Conservation (phyloP, 2,797 vertebrate genomes). For the Enteromius trimaculatus region DNA sequence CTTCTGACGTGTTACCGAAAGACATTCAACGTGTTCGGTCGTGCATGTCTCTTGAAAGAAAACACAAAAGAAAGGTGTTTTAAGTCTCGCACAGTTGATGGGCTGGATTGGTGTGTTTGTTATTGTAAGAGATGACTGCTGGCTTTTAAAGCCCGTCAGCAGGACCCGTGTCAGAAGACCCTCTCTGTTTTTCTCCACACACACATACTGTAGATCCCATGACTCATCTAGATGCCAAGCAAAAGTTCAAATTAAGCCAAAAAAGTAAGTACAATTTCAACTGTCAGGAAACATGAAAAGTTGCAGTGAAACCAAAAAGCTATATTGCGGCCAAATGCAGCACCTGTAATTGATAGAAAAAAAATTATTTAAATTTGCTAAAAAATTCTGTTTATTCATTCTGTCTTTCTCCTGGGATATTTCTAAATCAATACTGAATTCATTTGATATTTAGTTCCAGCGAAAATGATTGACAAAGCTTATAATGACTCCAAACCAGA, state of each 20-base stretch:
- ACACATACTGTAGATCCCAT: conserved; percentile 4
- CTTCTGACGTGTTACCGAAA: conserved; percentile 49
- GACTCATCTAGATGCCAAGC: conserved; percentile 28
- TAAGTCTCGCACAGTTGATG: conserved; percentile 58
- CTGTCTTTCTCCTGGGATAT: neutral
- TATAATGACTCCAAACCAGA: conserved; percentile 29
- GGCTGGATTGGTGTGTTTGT: conserved; percentile 67
- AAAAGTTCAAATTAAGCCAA: conserved; percentile 22
- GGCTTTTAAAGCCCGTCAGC: conserved; percentile 66
- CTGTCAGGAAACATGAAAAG: neutral
- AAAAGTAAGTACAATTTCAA: neutral
- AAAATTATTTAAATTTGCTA: neutral
- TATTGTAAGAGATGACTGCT: conserved; percentile 69
- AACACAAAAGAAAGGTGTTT: conserved; percentile 66
- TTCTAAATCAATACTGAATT: conserved; percentile 4
- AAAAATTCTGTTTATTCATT: neutral
- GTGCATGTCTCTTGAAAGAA: conserved; percentile 61
- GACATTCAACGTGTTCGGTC: conserved; percentile 72
- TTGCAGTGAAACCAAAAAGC: neutral
- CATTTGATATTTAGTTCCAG: neutral
- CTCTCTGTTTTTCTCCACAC: conserved; percentile 23
- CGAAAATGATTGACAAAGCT: conserved; percentile 37
- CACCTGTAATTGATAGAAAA: conserved; percentile 12
- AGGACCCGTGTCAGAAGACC: conserved; percentile 58
- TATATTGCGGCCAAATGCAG: neutral